Base-by-base conservation (phyloP, 1,140 invertebrate species). In the Drosophila subobscura region DNA sequence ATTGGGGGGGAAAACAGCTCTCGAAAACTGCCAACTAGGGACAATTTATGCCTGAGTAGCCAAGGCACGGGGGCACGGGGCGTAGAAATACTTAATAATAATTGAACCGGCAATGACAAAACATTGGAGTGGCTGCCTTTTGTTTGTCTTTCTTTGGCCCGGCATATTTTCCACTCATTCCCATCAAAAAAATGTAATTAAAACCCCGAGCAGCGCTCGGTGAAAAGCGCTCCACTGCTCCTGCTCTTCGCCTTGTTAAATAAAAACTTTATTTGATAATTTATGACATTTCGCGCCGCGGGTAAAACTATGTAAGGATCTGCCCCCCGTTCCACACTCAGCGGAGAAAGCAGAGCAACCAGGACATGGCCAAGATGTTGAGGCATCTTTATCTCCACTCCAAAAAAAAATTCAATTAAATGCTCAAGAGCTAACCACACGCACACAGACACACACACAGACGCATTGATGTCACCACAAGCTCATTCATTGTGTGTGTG, bases 191-290 rank as follows among this genome's bases (percentile, higher is more conserved):
- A 68, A 68, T 68, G 65, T 68, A 68, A 73, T 73, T 73, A 73
- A 73, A 73, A 73, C 41, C 33, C 12, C 23, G 22, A 37, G 23
- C 41, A 59, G n/a, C 52, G 47, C 3, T 0, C 5, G 10, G 10
- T 22, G 40, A 46, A 64, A 73, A 12, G 14, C 27, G 42, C n/a
- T 27, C 20, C 12, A 29, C 33, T 22, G 14, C 16, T 25, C 25
- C 27, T 5, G 20, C 33, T 22, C 46, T 40, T 51, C 64, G 12
- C 10, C 59, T 56, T 59, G 65, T 76, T 72, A 80, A 79, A 79
- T 76, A 76, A 79, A 79, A 79, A 79, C 59, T 79, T 79, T 80
- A 79, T 79, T 79, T 79, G 77, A 79, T 79, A 79, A 79, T 79
- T 79, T 79, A 79, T 79, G 77, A 79, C 77, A 75, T 75, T 80